Percentiles rank a stretch among this genome's conserved stretches.
Evolutionary conservation across 2,797 vertebrate genomes (phyloP).

Genomic region (Poecilia velifera): DNA sequence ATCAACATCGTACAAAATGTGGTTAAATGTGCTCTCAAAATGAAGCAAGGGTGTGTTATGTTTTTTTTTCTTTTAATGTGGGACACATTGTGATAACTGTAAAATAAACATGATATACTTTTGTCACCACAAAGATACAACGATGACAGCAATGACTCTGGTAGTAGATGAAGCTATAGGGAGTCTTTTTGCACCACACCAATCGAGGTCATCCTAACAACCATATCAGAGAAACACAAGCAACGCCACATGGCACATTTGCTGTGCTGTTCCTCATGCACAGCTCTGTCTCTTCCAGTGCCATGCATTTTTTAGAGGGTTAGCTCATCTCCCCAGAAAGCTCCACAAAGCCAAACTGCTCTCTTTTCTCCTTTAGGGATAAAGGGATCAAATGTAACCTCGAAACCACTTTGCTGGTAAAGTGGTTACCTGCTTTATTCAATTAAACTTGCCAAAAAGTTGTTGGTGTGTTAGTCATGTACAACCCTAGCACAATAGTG

Average conservation of each 20-base stretch:
- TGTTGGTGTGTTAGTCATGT: constrained; percentile 44
- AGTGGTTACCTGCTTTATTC: constrained; percentile 20
- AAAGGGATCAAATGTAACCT: constrained; percentile 51
- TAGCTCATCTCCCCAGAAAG: constrained; percentile 61
- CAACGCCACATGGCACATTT: constrained; percentile 44
- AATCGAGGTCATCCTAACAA: constrained; percentile 31
- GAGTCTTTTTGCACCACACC: constrained; percentile 25
- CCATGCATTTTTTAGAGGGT: constrained; percentile 69
- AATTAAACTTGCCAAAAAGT: constrained; percentile 56
- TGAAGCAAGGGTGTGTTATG: neutral
- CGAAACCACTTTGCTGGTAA: constrained; percentile 24
- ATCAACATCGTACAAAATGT: neutral
- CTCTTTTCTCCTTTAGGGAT: constrained; percentile 32
- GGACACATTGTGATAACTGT: neutral
- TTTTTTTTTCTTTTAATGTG: neutral
- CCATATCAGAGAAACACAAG: constrained; percentile 49
- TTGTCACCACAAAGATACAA: neutral
- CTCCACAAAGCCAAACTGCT: constrained; percentile 23
- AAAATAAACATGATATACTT: neutral
- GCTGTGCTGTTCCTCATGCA: constrained; percentile 48
- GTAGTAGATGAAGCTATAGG: constrained; percentile 14
- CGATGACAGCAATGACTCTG: constrained; percentile 14
- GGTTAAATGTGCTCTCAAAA: neutral
- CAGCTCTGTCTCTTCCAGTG: constrained; percentile 35
- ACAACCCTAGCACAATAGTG: constrained; percentile 46